phyloP scores from a whole-genome alignment of 2,113 vertebrate genomes.

The Ammodramus savannarum region DNA sequence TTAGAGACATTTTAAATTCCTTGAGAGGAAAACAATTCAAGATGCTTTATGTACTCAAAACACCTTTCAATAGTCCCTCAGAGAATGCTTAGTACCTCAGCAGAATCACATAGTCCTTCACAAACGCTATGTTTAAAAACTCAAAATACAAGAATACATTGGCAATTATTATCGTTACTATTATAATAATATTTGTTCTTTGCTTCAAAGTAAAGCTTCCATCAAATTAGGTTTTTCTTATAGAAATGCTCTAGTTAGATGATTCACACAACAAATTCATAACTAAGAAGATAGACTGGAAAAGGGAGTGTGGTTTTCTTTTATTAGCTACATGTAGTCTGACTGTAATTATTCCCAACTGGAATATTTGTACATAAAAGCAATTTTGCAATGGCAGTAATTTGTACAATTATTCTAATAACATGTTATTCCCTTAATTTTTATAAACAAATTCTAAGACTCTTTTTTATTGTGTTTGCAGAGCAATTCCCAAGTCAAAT shows the following conservation, averaged over 20 bases:
- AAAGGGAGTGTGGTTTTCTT: background rate
- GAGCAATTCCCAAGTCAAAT: background rate
- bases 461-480: background rate
- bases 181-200: background rate
- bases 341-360: conserved; percentile 1
- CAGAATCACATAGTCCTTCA: background rate
- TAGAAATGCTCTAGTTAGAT: background rate
- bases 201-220: background rate
- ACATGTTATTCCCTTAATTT: background rate
- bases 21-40: background rate
- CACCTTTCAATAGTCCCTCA: background rate
- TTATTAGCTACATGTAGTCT: background rate
- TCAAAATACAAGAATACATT: background rate
- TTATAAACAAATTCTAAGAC: background rate
- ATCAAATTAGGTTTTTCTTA: background rate
- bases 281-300: background rate
- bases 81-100: background rate
- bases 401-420: conserved; percentile 26
- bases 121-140: background rate
- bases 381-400: background rate
- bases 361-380: background rate
- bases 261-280: background rate
- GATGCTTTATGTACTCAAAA: background rate
- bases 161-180: background rate
- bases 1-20: background rate